Base-by-base conservation (phyloP, 1,140 invertebrate species). In the Hetaerina americana region DNA sequence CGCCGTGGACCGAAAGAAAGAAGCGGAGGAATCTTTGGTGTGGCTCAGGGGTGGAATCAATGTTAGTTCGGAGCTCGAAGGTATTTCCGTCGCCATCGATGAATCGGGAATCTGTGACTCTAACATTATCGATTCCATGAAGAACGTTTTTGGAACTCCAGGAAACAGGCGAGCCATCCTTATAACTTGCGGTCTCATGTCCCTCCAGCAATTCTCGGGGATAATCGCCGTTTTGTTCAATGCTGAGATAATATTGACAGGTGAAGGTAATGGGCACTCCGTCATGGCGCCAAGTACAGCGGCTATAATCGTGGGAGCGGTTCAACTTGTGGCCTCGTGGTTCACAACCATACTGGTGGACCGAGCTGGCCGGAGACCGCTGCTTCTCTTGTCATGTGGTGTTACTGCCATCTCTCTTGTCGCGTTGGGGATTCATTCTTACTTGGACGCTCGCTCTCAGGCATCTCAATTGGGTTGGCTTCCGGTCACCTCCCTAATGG, bases 291-390 rank as follows among this genome's bases (percentile, higher is more conserved):
- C n/a, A n/a, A n/a, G n/a, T n/a, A n/a, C n/a, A n/a, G n/a, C n/a
- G n/a, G n/a, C n/a, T n/a, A 87, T 87, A 49, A 77, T 87, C 1
- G 80, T 91, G 73, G 90, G 90, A 72, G 78, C 84, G 10, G 82
- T 91, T 6, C 90, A 91, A 76, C 79, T 93, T 0, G 75, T 84
- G 0, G 87, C 85, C 75, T 90, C 90, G 0, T 70, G 86, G 0
- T 76, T 78, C 0, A 81, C 83, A 0, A 78, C 80, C 0, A 69
- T 79, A 0, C 73, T 87, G 3, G 86, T 88, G 57, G 87, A 89
- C 73, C 80, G 78, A 72, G 77, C 82, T 10, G 87, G 87, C 24
- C 77, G 87, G 70, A 80, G 82, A 66, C 81, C 83, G n/a, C 75
- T 89, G 0, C 78, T 88, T 0, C 74, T 86, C 1, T 78, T 84